Base-by-base conservation (phyloP, 2,888 invertebrate genomes). In the Drosophila tripunctata region DNA sequence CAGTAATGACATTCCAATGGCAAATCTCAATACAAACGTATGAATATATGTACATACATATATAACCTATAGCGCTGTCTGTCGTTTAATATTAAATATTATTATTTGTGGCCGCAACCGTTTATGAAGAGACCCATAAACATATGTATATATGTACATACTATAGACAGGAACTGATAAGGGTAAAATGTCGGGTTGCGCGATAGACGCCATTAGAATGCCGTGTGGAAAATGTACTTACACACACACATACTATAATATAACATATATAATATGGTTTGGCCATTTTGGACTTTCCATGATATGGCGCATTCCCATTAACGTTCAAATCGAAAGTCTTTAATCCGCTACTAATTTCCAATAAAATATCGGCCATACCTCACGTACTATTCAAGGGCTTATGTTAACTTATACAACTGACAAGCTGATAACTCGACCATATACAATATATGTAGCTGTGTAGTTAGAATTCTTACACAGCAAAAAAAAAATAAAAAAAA, bases 31-130 rank as follows among this genome's bases (percentile, higher is more conserved):
- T 51, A 40, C 19, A 45, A 45, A 48, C n/a, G 10, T 27, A 47
- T 15, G 5, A 30, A 15, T 4, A 36, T 35, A 43, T 52, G 22
- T n/a, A 30, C 7, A 7, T 55, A 27, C 10, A 27, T 27, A 10
- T 27, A 10, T 27, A 27, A 27, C 27, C 27, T 10, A 27, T 27
- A 24, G 44, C 12, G 31, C 47, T 68, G 68, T 66, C 58, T 52
- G 62, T 40, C 52, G 58, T 31, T 60, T 40, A 56, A 56, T 64
- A 80, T 61, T 62, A 67, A 48, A 51, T 58, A 44, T 64, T 62
- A 71, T 74, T 79, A 77, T 64, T 72, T 66, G 58, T 62, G 44
- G 63, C 57, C 63, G 54, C 45, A 55, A 61, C 48, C 4, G 41
- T 65, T 50, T 71, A 71, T 72, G 67, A n/a, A n/a, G n/a, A 31